Conservation (phyloP, 2,888 invertebrate genomes). For the Synanthedon vespiformis region DNA sequence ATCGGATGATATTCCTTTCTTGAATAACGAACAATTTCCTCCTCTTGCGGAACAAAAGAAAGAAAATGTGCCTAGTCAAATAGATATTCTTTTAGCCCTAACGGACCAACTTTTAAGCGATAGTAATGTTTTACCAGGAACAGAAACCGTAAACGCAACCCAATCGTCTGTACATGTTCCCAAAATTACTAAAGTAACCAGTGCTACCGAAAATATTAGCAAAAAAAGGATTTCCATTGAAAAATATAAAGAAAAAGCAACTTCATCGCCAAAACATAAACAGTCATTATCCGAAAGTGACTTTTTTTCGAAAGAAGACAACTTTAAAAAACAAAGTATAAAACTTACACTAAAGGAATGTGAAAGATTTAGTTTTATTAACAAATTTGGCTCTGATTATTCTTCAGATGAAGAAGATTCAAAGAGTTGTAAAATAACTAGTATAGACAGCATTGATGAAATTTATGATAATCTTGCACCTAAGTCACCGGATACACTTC, state of each 20-base stretch:
- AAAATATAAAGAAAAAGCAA: constrained; percentile 53
- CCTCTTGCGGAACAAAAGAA: constrained; percentile 18
- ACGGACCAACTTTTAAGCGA: constrained; percentile 60
- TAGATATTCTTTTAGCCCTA: constrained; percentile 59
- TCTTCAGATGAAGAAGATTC: constrained; percentile 38
- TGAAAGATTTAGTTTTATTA: constrained; percentile 52
- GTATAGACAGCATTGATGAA: constrained; percentile 21
- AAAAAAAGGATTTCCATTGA: constrained; percentile 63
- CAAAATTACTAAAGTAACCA: constrained; percentile 49
- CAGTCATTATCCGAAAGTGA: constrained; percentile 11
- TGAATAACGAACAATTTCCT: constrained; percentile 27
- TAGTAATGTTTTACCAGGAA: constrained; percentile 28
- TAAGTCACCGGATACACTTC: constrained; percentile 49
- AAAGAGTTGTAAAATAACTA: constrained; percentile 13
- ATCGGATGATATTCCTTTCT: constrained; percentile 37
- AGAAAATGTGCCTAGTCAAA: constrained; percentile 42
- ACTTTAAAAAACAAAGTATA: constrained; percentile 41
- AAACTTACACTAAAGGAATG: constrained; percentile 63
- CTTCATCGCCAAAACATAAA: constrained; percentile 12
- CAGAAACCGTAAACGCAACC: constrained; percentile 15
- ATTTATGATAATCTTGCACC: constrained; percentile 42
- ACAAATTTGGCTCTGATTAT: constrained; percentile 32
- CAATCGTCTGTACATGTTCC: constrained; percentile 40
- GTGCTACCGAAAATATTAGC: constrained; percentile 32
- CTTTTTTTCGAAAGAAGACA: constrained; percentile 23